These are phyloP conservation scores for Blastobasis adustella DNA, from an alignment of 2,888 invertebrate species.

Conservation along the genomic window DNA sequence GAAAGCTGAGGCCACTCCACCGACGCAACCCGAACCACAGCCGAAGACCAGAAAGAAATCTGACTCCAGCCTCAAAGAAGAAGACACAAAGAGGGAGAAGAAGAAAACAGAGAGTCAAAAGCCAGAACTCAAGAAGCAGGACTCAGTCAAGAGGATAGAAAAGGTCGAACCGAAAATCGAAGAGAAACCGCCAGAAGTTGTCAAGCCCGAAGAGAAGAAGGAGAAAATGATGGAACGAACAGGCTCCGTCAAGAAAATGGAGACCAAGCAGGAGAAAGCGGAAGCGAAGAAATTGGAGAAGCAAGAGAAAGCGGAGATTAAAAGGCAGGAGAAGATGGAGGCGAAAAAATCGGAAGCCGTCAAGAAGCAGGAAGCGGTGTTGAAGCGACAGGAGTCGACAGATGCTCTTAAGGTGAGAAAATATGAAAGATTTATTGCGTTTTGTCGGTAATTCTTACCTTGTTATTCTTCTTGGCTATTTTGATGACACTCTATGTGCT, in stretches of 20 bases:
- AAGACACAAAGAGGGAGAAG: constrained; percentile 49
- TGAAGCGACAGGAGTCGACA: constrained; percentile 58
- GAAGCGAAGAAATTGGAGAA: constrained; percentile 37
- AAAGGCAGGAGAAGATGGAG: constrained; percentile 46
- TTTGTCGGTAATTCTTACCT: too few relatives aligned
- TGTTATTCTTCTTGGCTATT: too few relatives aligned
- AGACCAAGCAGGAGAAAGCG: constrained; percentile 31
- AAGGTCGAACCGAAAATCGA: constrained; percentile 28
- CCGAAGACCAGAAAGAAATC: constrained; percentile 56
- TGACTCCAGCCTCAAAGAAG: constrained; percentile 60
- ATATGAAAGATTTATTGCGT: too few relatives aligned
- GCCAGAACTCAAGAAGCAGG: constrained; percentile 16
- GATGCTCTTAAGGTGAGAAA: constrained; percentile 48
- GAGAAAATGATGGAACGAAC: constrained; percentile 38
- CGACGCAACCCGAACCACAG: constrained; percentile 22
- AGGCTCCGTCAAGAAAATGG: constrained; percentile 47
- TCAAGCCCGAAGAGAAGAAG: constrained; percentile 23
- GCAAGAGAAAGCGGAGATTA: constrained; percentile 40
- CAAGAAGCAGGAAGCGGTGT: constrained; percentile 35
- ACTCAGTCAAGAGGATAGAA: constrained; percentile 43
- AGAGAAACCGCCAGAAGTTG: constrained; percentile 18
- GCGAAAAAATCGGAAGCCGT: constrained; percentile 14
- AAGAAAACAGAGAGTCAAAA: constrained; percentile 34
- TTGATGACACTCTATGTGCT: too few relatives aligned
- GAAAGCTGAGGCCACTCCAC: constrained; percentile 4